Percentiles rank a stretch among this genome's conserved stretches.
phyloP scores from a whole-genome alignment of 1,140 invertebrate species.

The Holotrichia oblita region DNA sequence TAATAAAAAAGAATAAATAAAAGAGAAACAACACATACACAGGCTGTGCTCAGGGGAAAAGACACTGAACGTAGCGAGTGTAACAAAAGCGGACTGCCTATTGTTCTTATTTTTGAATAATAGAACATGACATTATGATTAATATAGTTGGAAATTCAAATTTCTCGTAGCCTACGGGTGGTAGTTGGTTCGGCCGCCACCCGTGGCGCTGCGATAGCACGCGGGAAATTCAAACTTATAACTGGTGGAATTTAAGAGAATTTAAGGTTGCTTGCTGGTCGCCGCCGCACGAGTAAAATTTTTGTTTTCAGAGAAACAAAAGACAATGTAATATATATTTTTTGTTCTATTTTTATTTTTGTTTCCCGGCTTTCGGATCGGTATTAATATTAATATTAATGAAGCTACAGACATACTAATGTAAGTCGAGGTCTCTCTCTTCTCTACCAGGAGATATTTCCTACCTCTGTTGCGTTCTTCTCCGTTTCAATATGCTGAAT shows the following conservation, averaged over 20 bases:
- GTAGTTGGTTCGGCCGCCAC: conserved; percentile 45
- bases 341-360: neutral
- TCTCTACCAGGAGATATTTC: neutral
- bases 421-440: neutral
- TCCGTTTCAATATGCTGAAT: neutral
- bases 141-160: conserved; percentile 48
- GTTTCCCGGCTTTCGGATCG: neutral
- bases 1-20: no score
- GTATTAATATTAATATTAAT: conserved; percentile 39
- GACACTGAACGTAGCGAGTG: no score
- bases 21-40: no score
- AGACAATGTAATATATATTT: conserved; percentile 21
- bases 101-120: conserved; percentile 49
- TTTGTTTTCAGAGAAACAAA: conserved; percentile 21
- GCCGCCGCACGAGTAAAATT: neutral
- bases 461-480: neutral
- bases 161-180: conserved; percentile 48
- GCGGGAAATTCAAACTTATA: conserved; percentile 47
- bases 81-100: conserved; percentile 34
- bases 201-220: conserved; percentile 35
- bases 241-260: neutral
- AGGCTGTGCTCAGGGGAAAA: no score
- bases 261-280: neutral
- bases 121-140: conserved; percentile 48
- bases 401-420: neutral